phyloP scores from a whole-genome alignment of 2,888 invertebrate genomes.

The Strigamia transsilvanica region DNA sequence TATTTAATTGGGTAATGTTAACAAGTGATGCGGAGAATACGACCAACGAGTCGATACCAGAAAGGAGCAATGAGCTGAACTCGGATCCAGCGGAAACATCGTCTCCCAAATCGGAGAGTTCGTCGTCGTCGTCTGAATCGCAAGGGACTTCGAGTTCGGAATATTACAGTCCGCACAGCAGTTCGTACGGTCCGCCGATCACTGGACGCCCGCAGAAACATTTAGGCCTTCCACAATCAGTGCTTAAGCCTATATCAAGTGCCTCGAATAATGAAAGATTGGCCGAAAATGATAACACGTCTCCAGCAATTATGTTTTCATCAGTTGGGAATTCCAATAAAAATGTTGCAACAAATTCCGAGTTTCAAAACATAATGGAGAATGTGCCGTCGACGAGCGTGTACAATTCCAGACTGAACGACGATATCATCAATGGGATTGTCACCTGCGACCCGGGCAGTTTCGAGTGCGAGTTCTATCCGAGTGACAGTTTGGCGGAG shows the following conservation, averaged over 20 bases:
- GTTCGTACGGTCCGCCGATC: background rate
- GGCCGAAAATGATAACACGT: constrained; percentile 38
- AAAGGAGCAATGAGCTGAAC: constrained; percentile 16
- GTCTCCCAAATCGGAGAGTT: background rate
- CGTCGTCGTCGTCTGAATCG: background rate
- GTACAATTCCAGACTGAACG: constrained; percentile 1
- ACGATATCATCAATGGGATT: constrained; percentile 34
- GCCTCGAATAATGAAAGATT: constrained; percentile 48
- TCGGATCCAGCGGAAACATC: background rate
- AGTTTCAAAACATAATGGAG: constrained; percentile 44
- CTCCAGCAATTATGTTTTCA: constrained; percentile 1
- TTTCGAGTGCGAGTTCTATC: constrained; percentile 35
- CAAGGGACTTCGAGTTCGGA: constrained; percentile 25
- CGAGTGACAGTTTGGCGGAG: constrained; percentile 27
- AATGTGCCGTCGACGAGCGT: background rate
- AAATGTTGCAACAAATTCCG: constrained; percentile 1
- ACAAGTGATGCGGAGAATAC: constrained; percentile 46
- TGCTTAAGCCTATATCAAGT: constrained; percentile 15
- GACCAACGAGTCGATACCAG: constrained; percentile 15
- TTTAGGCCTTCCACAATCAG: constrained; percentile 5
- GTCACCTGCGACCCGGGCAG: constrained; percentile 31
- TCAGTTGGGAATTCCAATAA: constrained; percentile 1
- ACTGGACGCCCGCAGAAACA: background rate
- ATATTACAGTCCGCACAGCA: constrained; percentile 50
- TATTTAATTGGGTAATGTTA: constrained; percentile 50